These are phyloP conservation scores for Sogatella furcifera DNA, from an alignment of 1,140 invertebrate genomes.

Conservation along the genomic window DNA sequence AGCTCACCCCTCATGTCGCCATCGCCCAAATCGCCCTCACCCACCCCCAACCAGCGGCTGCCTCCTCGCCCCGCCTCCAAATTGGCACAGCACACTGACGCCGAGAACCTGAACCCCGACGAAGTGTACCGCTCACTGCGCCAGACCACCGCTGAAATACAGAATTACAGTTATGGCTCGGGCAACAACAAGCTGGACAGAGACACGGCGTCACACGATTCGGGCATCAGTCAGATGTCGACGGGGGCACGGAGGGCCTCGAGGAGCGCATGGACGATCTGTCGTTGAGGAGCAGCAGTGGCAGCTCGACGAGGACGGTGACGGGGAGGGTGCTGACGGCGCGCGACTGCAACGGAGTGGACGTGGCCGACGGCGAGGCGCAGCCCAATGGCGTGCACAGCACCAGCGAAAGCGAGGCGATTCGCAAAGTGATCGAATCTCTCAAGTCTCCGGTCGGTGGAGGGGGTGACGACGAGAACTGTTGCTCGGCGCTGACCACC, in stretches of 20 bases:
- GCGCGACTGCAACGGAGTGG: constrained; percentile 18
- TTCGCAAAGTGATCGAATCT: constrained; percentile 20
- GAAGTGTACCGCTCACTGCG: constrained; percentile 77
- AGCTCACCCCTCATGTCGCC: constrained; percentile 12
- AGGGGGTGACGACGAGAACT: not conserved
- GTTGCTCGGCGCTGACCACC: not conserved
- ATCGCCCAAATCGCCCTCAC: constrained; percentile 20
- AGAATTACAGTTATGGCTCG: constrained; percentile 70
- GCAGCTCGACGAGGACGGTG: not conserved
- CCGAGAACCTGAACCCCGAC: constrained; percentile 66
- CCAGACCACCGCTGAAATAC: constrained; percentile 87
- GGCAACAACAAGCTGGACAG: constrained; percentile 31
- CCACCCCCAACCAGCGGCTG: constrained; percentile 12
- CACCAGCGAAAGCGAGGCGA: constrained; percentile 15
- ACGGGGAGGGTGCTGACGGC: constrained; percentile 4
- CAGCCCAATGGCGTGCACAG: not conserved
- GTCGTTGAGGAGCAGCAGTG: not conserved
- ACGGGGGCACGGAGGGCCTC: constrained; percentile 36
- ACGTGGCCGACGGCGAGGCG: not conserved
- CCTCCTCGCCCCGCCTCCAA: not conserved
- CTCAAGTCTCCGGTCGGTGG: constrained; percentile 1
- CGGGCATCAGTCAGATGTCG: constrained; percentile 78
- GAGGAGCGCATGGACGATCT: constrained; percentile 45
- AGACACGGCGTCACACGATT: constrained; percentile 74
- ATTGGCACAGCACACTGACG: constrained; percentile 31